Conservation (phyloP, 2,113 vertebrate species). For the Erythrolamprus reginae region DNA sequence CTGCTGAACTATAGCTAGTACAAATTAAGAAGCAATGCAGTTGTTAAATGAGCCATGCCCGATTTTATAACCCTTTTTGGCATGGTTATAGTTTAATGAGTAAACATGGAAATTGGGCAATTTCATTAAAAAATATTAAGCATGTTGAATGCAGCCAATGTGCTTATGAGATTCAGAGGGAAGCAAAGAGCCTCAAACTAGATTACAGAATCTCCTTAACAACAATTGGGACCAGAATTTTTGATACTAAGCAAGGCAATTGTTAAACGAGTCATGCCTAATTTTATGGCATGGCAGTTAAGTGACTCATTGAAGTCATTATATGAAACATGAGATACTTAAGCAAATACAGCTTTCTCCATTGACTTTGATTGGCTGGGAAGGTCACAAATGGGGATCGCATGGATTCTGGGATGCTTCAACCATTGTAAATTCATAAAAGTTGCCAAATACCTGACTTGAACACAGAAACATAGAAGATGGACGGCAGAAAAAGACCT, state of each 20-base stretch:
- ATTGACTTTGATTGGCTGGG: not conserved
- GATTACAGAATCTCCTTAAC: not conserved
- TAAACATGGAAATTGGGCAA: not conserved
- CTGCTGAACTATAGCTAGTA: too few species aligned
- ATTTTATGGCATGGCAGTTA: not conserved
- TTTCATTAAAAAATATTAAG: not conserved
- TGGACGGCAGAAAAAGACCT: too few species aligned
- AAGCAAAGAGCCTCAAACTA: not conserved
- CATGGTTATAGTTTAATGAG: not conserved
- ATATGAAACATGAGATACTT: not conserved
- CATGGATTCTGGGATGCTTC: not conserved
- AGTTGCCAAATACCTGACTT: not conserved
- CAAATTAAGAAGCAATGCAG: too few species aligned
- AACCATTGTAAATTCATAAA: not conserved
- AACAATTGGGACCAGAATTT: not conserved
- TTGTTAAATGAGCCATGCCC: too few species aligned
- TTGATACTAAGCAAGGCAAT: not conserved
- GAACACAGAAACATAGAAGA: too few species aligned
- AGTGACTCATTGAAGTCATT: not conserved
- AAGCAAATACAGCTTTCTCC: not conserved
- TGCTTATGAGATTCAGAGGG: not conserved
- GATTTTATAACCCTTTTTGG: too few species aligned
- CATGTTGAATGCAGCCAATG: not conserved
- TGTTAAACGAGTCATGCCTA: not conserved
- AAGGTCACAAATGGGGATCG: not conserved